phyloP scores from a whole-genome alignment of 2,797 vertebrate species.

The Emys orbicularis region DNA sequence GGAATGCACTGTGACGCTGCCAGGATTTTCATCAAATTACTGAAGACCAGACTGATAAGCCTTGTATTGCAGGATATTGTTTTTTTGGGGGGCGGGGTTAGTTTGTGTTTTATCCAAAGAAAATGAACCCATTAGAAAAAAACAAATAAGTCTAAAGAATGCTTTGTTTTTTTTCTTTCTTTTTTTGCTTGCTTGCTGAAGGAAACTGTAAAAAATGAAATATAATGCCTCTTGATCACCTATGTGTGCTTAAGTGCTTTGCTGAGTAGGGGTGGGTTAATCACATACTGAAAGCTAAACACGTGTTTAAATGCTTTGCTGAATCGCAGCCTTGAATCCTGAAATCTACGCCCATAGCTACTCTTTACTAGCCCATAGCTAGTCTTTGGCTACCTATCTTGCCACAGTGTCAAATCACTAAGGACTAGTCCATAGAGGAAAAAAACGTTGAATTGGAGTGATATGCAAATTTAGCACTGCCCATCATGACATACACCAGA shows the following conservation, averaged over 20 bases:
- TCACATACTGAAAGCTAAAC: background rate
- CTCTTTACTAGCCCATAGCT: background rate
- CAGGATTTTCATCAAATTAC: too few relatives aligned
- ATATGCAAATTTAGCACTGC: background rate
- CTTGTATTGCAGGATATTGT: background rate
- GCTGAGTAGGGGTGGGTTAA: background rate
- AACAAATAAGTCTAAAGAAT: background rate
- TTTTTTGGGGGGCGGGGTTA: accelerated
- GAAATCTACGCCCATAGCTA: background rate
- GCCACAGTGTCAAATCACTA: background rate
- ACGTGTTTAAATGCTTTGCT: background rate
- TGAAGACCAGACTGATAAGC: background rate
- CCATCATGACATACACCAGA: background rate
- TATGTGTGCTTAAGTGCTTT: background rate
- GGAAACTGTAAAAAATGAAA: background rate
- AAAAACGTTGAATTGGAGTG: background rate
- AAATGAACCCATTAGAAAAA: background rate
- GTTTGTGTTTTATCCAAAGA: background rate
- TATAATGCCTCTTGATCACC: background rate
- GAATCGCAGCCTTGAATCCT: background rate
- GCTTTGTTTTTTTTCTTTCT: background rate
- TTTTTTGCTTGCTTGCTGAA: background rate
- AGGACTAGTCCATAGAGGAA: background rate
- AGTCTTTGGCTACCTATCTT: background rate
- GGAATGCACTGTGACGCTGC: background rate